Conservation (phyloP, 37 sponge, comb jelly and placozoan species). For the Axinella damicornis region DNA sequence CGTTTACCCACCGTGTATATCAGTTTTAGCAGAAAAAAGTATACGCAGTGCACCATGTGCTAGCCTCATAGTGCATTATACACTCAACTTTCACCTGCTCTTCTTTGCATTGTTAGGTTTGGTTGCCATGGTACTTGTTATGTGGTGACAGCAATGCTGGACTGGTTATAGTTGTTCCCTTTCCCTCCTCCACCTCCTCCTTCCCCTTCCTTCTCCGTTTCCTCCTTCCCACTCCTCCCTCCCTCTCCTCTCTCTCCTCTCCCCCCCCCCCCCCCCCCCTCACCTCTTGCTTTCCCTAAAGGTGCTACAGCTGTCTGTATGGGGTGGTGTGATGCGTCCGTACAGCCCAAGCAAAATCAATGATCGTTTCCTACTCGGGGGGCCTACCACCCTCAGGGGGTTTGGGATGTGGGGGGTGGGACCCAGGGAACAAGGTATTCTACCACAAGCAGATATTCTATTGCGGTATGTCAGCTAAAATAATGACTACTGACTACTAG, state of each 20-base stretch:
- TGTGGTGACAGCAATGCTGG: too few species aligned
- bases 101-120: too few species aligned
- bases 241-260: not conserved
- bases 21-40: too few species aligned
- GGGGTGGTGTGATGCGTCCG: conserved; percentile 69
- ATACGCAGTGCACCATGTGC: too few species aligned
- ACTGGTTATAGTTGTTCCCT: not conserved
- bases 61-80: too few species aligned
- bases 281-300: conserved; percentile 7
- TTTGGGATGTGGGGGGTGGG: conserved; percentile 91
- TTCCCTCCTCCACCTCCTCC: not conserved
- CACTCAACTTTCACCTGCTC: too few species aligned
- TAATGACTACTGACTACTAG: too few species aligned
- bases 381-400: conserved; percentile 83
- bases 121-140: too few species aligned
- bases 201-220: not conserved
- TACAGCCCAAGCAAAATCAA: conserved; percentile 45
- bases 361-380: conserved; percentile 86
- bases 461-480: too few species aligned
- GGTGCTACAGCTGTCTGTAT: conserved; percentile 54
- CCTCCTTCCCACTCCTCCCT: not conserved
- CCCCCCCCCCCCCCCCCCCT: not conserved
- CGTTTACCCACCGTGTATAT: too few species aligned
- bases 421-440: conserved; percentile 61
- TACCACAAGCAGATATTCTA: too few species aligned